Base-by-base conservation (phyloP, 2,888 invertebrate species). In the Polymixis flavicincta region DNA sequence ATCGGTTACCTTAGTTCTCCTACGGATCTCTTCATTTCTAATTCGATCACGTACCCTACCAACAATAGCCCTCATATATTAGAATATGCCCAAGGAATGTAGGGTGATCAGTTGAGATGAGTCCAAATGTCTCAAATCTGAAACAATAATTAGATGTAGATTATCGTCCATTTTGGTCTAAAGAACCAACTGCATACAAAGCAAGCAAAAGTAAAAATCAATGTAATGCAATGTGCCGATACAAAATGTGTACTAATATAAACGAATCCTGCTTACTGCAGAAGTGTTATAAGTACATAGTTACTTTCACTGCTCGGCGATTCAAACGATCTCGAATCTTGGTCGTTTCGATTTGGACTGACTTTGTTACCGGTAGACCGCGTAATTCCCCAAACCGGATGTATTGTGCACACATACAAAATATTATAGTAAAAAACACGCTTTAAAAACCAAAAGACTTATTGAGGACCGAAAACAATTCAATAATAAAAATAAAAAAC, bases 261-360 rank as follows among this genome's bases (percentile, higher is more conserved):
- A 17, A 32, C 52, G 32, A 54, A 22, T 25, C 32, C 78, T 48
- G 60, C 54, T 80, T 19, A 55, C 60, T 50, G 42, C 54, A 55
- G 42, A 61, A 55, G 50, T 52, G n/a, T 7, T 63, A 32, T n/a
- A 37, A 3, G 3, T 3, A 37, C 37, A 45, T 45, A 45, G 32
- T 63, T 42, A 81, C 76, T 81, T 81, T 77, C 76, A 77, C 82
- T 57, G 32, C 2, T 22, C 45, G n/a, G 11, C 32, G 8, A 14
- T 52, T 17, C 25, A 32, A 74, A 37, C 55, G 52, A 37, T 52
- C 17, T 64, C 48, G 57, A n/a, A 52, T 45, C 37, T 59, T 74
- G 45, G 5, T 52, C 52, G 37, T 81, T 59, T 22, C 59, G 1
- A 59, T 70, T 70, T 45, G 45, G n/a, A 37, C 25, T 42, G 17